These are phyloP conservation scores for Podabrus alpinus DNA, from an alignment of 2,888 invertebrate genomes.

Conservation along the genomic window DNA sequence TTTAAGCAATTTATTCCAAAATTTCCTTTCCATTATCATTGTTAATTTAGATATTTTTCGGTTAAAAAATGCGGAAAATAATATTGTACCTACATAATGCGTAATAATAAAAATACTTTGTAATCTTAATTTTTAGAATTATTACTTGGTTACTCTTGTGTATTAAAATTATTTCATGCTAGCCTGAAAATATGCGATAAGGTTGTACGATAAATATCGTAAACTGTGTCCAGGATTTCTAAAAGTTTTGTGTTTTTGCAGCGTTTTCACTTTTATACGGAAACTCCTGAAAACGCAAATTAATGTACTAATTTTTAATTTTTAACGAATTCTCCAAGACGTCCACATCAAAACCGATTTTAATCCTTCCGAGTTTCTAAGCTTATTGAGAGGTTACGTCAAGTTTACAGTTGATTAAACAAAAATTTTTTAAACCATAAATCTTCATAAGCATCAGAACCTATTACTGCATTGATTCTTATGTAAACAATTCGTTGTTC, in stretches of 20 bases:
- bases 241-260: not conserved
- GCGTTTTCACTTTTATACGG: too few relatives aligned
- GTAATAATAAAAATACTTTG: not conserved
- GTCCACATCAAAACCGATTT: not conserved
- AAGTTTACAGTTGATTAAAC: conserved; percentile 9
- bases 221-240: not conserved
- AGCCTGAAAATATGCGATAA: not conserved
- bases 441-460: conserved; percentile 10
- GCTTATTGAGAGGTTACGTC: not conserved
- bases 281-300: too few relatives aligned
- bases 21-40: not conserved
- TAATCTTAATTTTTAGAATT: conserved; percentile 1
- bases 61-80: not conserved
- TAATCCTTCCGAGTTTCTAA: not conserved
- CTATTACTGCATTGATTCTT: conserved; percentile 46
- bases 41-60: not conserved
- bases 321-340: too few relatives aligned
- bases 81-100: not conserved
- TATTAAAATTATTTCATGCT: conserved; percentile 2
- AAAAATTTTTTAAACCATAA: conserved; percentile 10
- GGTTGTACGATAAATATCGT: not conserved
- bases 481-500: conserved; percentile 45
- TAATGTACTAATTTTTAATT: too few relatives aligned
- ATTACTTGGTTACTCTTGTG: not conserved
- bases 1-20: not conserved